Base-by-base conservation (phyloP, 2,888 invertebrate genomes). In the Noctua janthina region DNA sequence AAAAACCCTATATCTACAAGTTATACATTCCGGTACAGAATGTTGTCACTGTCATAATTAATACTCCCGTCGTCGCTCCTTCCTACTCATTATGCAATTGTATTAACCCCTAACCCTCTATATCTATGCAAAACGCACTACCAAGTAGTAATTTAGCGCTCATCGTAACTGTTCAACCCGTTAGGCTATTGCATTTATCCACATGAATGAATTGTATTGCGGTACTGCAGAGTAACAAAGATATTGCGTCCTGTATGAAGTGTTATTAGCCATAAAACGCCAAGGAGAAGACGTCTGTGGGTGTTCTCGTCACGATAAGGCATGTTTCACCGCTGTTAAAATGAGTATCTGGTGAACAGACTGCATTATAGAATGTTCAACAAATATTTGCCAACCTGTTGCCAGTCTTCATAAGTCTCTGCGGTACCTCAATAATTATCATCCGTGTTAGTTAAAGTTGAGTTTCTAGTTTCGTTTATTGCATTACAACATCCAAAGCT, bases 191-290 rank as follows among this genome's bases (percentile, higher is more conserved):
- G 54, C 66, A 67, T 84, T 54, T 85, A 84, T 79, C 75, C 73
- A 56, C 66, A 77, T 84, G 74, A 85, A 84, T 85, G 72, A 87
- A 77, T 81, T 87, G 49, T 73, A 69, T 67, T 77, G 35, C 66
- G 46, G 35, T 75, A 59, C 29, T 23, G 20, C 64, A 29, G 49
- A 70, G 56, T 35, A 73, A 72, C 76, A 84, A 76, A 77, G 46
- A 49, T 75, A 46, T 75, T 68, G 67, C 49, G 70, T 82, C 71
- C 75, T 76, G 81, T 87, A 75, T 78, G 39, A 62, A 79, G 62
- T 49, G 68, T 77, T 87, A 87, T 76, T 76, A 78, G 67, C 70
- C 64, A 84, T 89, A 76, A 79, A 89, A 81, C 75, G 66, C 68
- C 74, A 73, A 75, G 62, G 76, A 82, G 76, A 79, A 29, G 66